Evolutionary conservation across 2,888 invertebrate genomes (phyloP).

Genomic region (Caenorhabditis afra): DNA sequence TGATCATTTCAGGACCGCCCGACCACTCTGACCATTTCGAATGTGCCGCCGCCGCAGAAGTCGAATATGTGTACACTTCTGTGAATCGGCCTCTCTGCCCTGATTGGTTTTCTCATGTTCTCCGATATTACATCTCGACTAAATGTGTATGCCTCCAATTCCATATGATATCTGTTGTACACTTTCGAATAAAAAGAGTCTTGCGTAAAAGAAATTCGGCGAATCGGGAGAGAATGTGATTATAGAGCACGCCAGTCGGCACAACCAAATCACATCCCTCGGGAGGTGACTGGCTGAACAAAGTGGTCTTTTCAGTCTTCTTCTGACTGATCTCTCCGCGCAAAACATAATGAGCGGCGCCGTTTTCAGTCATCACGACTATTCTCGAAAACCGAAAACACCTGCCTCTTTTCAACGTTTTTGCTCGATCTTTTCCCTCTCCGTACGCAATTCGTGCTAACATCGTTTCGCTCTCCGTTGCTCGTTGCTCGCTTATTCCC

Average conservation of each 20-base stretch:
- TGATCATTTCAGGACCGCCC: constrained; percentile 45
- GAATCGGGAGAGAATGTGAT: too few relatives aligned
- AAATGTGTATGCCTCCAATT: constrained; percentile 26
- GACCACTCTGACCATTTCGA: constrained; percentile 43
- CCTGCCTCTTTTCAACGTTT: background rate
- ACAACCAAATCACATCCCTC: too few relatives aligned
- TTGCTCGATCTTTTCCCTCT: background rate
- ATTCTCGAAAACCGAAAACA: too few relatives aligned
- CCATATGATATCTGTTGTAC: constrained; percentile 6
- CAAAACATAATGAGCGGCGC: too few relatives aligned
- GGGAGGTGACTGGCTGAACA: too few relatives aligned
- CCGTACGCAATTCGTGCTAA: background rate
- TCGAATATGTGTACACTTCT: constrained; percentile 60
- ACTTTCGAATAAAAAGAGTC: background rate
- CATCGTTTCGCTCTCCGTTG: background rate
- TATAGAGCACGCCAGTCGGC: too few relatives aligned
- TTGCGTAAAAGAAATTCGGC: too few relatives aligned
- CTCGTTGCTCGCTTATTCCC: background rate
- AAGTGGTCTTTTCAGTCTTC: too few relatives aligned
- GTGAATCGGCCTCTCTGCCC: constrained; percentile 12
- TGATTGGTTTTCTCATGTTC: constrained; percentile 22
- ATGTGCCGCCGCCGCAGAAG: constrained; percentile 49
- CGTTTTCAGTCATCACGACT: too few relatives aligned
- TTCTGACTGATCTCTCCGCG: too few relatives aligned
- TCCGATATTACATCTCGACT: constrained; percentile 14